Base-by-base conservation (phyloP, 2,113 vertebrate genomes). In the Heterotilapia buettikoferi region DNA sequence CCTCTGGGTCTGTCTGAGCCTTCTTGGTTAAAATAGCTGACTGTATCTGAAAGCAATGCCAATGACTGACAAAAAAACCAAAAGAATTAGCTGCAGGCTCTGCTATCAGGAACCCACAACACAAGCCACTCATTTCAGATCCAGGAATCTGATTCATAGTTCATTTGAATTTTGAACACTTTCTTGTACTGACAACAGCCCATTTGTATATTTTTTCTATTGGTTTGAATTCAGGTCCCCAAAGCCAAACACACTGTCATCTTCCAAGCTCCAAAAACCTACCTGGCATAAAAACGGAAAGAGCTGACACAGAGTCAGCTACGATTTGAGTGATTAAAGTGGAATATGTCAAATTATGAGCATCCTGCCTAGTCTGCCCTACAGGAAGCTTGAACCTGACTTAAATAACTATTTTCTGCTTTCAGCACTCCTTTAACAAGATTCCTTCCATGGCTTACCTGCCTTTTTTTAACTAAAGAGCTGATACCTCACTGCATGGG, bases 401-500 rank as follows among this genome's bases (percentile, higher is more conserved):
- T 78, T 29, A 78, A n/a, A 50, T 54, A 40, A 24, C 79, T n/a
- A 26, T 78, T 88, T 88, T 90, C 86, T 61, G 43, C 45, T 63
- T 83, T 78, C 54, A 83, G 73, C 6, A 19, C 59, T 83, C 26
- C 81, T 86, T 86, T 86, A 87, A 85, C 76, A 88, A 56, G 90
- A 92, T 92, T 90, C 71, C 66, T 53, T 86, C 13, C 7, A 2
- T 59, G 13, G 54, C 54, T 84, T 52, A 24, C 61, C 68, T 71
- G 21, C 24, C 47, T 56, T 81, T 86, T 85, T 31, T 9, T 45
- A 36, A 90, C 87, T 87, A 84, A 26, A 82, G 45, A 80, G 50
- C 38, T 86, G 86, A 86, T 43, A 81, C 36, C 61, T 36, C 26
- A 18, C 80, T 50, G 59, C 71, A 38, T 45, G 38, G 63, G 71